Evolutionary conservation across 2,113 vertebrate species (phyloP).

Genomic region (Microcebus murinus): DNA sequence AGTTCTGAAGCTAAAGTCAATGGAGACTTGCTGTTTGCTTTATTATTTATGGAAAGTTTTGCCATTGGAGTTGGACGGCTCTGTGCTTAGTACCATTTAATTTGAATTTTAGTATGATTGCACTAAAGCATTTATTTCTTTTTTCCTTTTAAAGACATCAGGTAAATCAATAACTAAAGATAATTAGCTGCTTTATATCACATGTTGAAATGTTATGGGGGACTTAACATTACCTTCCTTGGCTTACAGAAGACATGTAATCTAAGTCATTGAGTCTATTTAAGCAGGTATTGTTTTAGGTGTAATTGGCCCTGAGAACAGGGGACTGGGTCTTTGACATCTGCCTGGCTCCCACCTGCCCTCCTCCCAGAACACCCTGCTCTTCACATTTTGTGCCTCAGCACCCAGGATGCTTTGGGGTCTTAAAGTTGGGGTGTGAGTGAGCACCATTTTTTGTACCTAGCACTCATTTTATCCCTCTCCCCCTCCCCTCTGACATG

Average conservation of each 20-base stretch:
- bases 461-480: not conserved
- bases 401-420: not conserved
- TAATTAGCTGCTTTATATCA: not conserved
- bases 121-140: not conserved
- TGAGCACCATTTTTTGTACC: not conserved
- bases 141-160: not conserved
- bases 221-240: not conserved
- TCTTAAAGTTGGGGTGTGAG: not conserved
- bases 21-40: not conserved
- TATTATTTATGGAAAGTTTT: not conserved
- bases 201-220: not conserved
- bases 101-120: not conserved
- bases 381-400: not conserved
- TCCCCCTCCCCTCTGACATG: not conserved
- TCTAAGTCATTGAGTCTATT: not conserved
- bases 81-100: not conserved
- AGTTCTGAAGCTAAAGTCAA: not conserved
- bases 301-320: not conserved
- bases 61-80: not conserved
- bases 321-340: not conserved
- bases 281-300: not conserved
- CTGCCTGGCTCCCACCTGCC: fast-evolving
- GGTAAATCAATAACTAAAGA: not conserved
- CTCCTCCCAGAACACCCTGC: not conserved
- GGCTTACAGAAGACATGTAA: not conserved